These are phyloP conservation scores for Galerucella pusilla DNA, from an alignment of 2,888 invertebrate genomes.

Conservation along the genomic window DNA sequence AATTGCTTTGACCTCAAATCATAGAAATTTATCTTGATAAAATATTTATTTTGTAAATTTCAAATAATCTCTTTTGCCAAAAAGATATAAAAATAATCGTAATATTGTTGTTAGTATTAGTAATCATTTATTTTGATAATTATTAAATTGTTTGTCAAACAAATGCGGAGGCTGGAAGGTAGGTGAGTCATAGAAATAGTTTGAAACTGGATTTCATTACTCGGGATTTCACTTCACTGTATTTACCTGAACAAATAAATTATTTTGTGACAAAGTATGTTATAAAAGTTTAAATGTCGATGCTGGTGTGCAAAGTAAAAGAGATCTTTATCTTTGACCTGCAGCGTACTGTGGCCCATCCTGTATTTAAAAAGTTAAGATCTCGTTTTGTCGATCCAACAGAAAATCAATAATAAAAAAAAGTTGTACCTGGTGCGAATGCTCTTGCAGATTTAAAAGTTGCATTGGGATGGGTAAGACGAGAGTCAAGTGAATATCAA, in stretches of 20 bases:
- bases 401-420: slow-evolving; percentile 14
- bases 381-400: slow-evolving; percentile 14
- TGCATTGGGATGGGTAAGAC: slow-evolving; percentile 8
- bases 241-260: not conserved
- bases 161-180: slow-evolving; percentile 3
- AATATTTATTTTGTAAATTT: not conserved
- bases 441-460: slow-evolving; percentile 4
- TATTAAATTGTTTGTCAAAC: slow-evolving; percentile 7
- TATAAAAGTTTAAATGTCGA: not conserved
- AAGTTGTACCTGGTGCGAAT: slow-evolving; percentile 9
- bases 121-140: slow-evolving; percentile 3
- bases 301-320: slow-evolving; percentile 8
- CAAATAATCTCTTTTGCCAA: not conserved
- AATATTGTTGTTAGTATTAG: not conserved
- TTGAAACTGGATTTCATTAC: no score
- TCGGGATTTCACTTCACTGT: no score
- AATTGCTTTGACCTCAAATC: not conserved
- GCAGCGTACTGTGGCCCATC: slow-evolving; percentile 13
- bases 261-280: not conserved
- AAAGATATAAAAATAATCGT: not conserved
- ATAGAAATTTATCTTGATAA: not conserved
- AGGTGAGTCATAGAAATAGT: slow-evolving; percentile 13
- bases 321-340: slow-evolving; percentile 4
- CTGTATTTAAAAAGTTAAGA: slow-evolving; percentile 17
- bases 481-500: not conserved